Conservation (phyloP, 1,140 invertebrate species). For the Spodoptera litura region DNA sequence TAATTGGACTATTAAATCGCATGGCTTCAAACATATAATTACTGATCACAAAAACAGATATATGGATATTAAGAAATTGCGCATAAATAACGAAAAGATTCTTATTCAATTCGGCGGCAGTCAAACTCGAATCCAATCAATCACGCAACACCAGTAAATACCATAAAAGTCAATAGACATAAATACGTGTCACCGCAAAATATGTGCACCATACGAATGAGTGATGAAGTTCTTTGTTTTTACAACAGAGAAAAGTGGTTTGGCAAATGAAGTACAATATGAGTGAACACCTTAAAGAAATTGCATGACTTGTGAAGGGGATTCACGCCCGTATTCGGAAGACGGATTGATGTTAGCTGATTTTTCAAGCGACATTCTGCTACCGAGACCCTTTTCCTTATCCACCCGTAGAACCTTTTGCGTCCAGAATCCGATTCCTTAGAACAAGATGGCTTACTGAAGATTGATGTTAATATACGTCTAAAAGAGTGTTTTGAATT, state of each 20-base stretch:
- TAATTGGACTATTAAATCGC: too few relatives aligned
- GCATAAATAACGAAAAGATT: too few relatives aligned
- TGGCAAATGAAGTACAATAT: slow-evolving; percentile 46
- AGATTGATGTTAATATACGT: slow-evolving; percentile 53
- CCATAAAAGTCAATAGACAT: background rate
- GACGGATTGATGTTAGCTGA: slow-evolving; percentile 59
- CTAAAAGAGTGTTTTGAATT: slow-evolving; percentile 10
- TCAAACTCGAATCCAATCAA: too few relatives aligned
- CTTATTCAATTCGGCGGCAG: too few relatives aligned
- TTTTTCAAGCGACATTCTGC: slow-evolving; percentile 55
- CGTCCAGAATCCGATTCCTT: slow-evolving; percentile 41
- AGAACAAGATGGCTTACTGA: slow-evolving; percentile 45
- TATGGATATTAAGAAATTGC: too few relatives aligned
- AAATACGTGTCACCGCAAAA: background rate
- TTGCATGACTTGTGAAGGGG: slow-evolving; percentile 58
- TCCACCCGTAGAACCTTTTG: slow-evolving; percentile 46
- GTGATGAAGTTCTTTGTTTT: slow-evolving; percentile 60
- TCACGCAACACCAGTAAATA: too few relatives aligned
- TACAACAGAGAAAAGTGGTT: slow-evolving; percentile 54
- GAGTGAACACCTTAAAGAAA: slow-evolving; percentile 55
- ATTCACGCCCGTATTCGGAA: slow-evolving; percentile 55
- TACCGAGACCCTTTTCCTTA: slow-evolving; percentile 50
- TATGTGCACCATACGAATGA: slow-evolving; percentile 30
- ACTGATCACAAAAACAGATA: too few relatives aligned
- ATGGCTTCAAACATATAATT: too few relatives aligned